Conservation (phyloP, 2,113 vertebrate species). For the Cyprinodon tularosa region DNA sequence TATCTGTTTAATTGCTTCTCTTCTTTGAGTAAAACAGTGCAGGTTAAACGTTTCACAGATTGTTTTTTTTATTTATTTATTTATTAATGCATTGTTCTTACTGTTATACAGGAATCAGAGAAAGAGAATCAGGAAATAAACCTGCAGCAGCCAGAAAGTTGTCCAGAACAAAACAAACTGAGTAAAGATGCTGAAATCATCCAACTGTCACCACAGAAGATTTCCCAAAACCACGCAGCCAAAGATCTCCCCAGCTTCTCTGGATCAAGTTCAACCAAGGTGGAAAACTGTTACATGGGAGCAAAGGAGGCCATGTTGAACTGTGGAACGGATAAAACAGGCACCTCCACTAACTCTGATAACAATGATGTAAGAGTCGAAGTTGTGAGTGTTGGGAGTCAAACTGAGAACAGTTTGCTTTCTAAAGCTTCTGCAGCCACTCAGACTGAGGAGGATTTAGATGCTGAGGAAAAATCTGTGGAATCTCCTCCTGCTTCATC, state of each 20-base stretch:
- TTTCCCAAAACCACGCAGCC: constrained; percentile 24
- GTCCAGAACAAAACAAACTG: constrained; percentile 31
- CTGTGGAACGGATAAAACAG: constrained; percentile 5
- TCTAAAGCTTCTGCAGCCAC: constrained; percentile 48
- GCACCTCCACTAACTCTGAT: background rate
- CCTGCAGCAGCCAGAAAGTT: constrained; percentile 5
- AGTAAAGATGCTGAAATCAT: constrained; percentile 22
- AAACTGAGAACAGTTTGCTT: constrained; percentile 62
- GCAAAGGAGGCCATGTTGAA: constrained; percentile 22
- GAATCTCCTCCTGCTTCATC: constrained; percentile 51
- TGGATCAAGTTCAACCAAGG: constrained; percentile 35
- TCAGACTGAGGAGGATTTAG: constrained; percentile 58
- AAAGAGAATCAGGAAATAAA: constrained; percentile 52
- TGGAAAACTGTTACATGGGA: constrained; percentile 9
- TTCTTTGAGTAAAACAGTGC: no score
- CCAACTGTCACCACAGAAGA: constrained; percentile 23
- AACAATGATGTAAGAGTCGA: constrained; percentile 6
- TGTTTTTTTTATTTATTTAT: background rate
- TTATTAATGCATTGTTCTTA: constrained; percentile 26
- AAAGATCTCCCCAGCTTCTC: constrained; percentile 29
- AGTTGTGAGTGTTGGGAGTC: constrained; percentile 63
- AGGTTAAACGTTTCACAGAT: background rate
- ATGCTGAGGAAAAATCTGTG: constrained; percentile 22
- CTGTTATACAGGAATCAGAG: constrained; percentile 56
- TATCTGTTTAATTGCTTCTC: no score